Evolutionary conservation across 1,140 invertebrate genomes (phyloP).

Genomic region (Lasioglossum baleicum): DNA sequence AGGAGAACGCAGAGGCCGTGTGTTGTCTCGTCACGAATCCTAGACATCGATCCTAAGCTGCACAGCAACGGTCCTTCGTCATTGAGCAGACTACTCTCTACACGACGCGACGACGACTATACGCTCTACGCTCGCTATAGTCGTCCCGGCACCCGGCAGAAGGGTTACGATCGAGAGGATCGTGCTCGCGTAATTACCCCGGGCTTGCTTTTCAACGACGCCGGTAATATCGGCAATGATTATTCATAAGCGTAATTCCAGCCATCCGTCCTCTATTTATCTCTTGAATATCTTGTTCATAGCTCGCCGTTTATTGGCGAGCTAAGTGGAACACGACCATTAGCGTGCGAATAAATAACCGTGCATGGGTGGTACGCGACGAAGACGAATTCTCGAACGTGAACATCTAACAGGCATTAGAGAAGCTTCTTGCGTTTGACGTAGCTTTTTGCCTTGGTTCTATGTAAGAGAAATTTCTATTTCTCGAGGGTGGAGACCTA

Average conservation of each 20-base stretch:
- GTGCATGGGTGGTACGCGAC: background rate
- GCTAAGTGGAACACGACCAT: background rate
- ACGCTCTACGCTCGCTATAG: too few species aligned
- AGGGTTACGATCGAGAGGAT: conserved; percentile 8
- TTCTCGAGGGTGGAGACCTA: too few species aligned
- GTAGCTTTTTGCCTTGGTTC: too few species aligned
- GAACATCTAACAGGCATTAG: too few species aligned
- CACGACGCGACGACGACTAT: too few species aligned
- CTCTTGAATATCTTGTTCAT: background rate
- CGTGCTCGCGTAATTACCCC: conserved; percentile 28
- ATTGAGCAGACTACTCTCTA: too few species aligned
- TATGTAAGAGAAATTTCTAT: too few species aligned
- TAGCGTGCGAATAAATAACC: background rate
- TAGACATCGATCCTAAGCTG: conserved; percentile 1
- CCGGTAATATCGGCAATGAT: conserved; percentile 19
- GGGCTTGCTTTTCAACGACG: conserved; percentile 34
- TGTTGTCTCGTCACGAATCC: background rate
- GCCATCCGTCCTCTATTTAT: conserved; percentile 34
- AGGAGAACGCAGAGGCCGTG: background rate
- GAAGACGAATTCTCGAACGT: too few species aligned
- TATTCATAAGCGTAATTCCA: conserved; percentile 41
- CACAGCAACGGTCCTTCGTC: background rate
- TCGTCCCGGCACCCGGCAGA: background rate
- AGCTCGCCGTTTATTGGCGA: background rate
- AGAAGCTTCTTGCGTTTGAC: too few species aligned